Conservation (phyloP, 1,140 invertebrate species). For the Drosophila orena region DNA sequence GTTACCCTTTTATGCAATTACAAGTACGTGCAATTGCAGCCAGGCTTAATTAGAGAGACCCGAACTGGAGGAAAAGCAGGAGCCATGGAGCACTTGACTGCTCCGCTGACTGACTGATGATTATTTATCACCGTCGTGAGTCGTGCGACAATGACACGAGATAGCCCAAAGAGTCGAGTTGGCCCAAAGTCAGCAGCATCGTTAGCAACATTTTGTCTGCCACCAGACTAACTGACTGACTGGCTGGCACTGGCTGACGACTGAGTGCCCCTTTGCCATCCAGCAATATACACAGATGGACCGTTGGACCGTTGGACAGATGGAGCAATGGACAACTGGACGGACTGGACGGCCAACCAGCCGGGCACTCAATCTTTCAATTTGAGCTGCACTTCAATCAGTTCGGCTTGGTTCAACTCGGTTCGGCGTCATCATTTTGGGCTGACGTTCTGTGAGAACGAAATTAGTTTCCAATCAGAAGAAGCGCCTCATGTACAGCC, state of each 20-base stretch:
- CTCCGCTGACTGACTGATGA: slow-evolving; percentile 61
- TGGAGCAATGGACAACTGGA: slow-evolving; percentile 6
- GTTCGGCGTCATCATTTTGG: slow-evolving; percentile 53
- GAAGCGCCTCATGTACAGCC: not conserved
- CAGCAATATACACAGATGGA: not conserved
- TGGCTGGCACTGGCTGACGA: slow-evolving; percentile 19
- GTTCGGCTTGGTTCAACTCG: slow-evolving; percentile 34
- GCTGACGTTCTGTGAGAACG: slow-evolving; percentile 71
- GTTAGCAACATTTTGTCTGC: slow-evolving; percentile 75
- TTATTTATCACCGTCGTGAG: slow-evolving; percentile 83
- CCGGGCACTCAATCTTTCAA: slow-evolving; percentile 67
- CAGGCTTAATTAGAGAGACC: slow-evolving; percentile 71
- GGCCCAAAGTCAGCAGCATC: slow-evolving; percentile 56
- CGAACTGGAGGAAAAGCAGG: slow-evolving; percentile 11
- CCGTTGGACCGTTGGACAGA: not conserved
- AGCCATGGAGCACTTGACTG: slow-evolving; percentile 39
- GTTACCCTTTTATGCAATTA: slow-evolving; percentile 79
- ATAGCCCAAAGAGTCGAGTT: slow-evolving; percentile 33
- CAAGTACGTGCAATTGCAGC: slow-evolving; percentile 71
- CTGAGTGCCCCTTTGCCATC: slow-evolving; percentile 17
- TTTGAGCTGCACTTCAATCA: slow-evolving; percentile 53
- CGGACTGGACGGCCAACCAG: not conserved
- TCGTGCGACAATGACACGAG: slow-evolving; percentile 82
- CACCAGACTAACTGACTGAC: slow-evolving; percentile 55
- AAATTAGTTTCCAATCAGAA: slow-evolving; percentile 51